Percentiles rank a stretch among this genome's conserved stretches.
These are phyloP conservation scores for Biston stratarius DNA, from an alignment of 2,888 invertebrate species.

Conservation along the genomic window DNA sequence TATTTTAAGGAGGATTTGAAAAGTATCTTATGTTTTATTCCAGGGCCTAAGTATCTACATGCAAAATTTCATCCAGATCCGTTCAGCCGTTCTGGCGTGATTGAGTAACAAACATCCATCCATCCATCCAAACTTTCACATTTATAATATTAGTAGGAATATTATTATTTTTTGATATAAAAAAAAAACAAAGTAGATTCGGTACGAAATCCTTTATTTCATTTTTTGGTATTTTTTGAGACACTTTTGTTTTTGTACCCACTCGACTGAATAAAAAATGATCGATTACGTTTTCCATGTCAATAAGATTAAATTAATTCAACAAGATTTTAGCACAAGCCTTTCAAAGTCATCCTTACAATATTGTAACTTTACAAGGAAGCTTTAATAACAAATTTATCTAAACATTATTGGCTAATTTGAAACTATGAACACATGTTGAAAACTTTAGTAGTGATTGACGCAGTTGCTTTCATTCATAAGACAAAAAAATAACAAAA, in stretches of 20 bases:
- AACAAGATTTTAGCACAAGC: constrained; percentile 19
- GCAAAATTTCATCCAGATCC: no score
- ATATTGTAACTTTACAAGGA: constrained; percentile 6
- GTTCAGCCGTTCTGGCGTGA: no score
- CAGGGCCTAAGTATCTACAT: no score
- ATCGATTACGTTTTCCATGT: constrained; percentile 29
- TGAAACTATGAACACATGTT: constrained; percentile 34
- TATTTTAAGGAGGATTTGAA: no score
- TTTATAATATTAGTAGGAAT: no score
- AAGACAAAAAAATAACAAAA: neutral
- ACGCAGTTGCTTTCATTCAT: constrained; percentile 18
- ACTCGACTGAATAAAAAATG: constrained; percentile 64
- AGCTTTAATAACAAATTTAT: constrained; percentile 22
- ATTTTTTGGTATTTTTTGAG: constrained; percentile 82
- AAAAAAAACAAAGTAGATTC: constrained; percentile 55
- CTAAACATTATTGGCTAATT: constrained; percentile 32
- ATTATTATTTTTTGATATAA: neutral
- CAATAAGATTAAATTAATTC: constrained; percentile 3
- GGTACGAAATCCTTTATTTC: constrained; percentile 80
- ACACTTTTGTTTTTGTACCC: constrained; percentile 70
- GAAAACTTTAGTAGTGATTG: constrained; percentile 10
- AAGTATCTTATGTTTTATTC: no score
- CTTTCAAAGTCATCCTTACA: constrained; percentile 11
- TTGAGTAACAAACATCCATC: no score
- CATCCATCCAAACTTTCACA: no score